Base-by-base conservation (phyloP, 2,888 invertebrate species). In the Tetragonula carbonaria region DNA sequence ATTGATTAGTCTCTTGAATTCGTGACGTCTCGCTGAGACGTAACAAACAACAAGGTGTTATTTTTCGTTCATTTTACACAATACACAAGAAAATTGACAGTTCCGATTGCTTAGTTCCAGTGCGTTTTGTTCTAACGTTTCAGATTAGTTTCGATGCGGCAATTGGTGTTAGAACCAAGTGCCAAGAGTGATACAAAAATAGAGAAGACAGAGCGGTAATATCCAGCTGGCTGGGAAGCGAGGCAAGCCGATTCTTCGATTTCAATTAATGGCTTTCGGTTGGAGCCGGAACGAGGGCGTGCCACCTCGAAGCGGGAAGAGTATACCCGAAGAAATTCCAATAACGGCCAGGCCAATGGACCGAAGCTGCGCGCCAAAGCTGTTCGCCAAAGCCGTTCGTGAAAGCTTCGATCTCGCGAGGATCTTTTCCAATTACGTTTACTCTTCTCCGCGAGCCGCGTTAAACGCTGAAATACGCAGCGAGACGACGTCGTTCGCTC, bases 361-460 rank as follows among this genome's bases (percentile, higher is more conserved):
- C 55, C 55, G 14, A 18, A 18, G 33, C 50, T 45, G 16, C 33
- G 16, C 38, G 53, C 23, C 53, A n/a, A 73, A 57, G 50, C 38
- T 57, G 45, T 2, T 23, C 23, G 3, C 33, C 8, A 28, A 28
- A 28, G 28, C 45, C 67, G 51, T 53, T 68, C 53, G 53, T 45
- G 50, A 8, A 83, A 67, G 38, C 53, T 38, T 74, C 71, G 45
- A 79, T 63, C 38, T 76, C 65, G 74, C 76, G 80, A 28, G 63
- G 62, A 74, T 74, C 82, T 71, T 78, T 84, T 78, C 74, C 66
- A 82, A 84, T 84, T 78, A 84, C 83, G 74, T 59, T 82, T 78
- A 67, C 66, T 63, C 72, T 50, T 33, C 33, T 23, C 38, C 23
- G 62, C 38, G 50, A 74, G 63, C 74, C 50, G 71, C 72, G 72